These are phyloP conservation scores for Hypena proboscidalis DNA, from an alignment of 2,888 invertebrate species.

Conservation along the genomic window DNA sequence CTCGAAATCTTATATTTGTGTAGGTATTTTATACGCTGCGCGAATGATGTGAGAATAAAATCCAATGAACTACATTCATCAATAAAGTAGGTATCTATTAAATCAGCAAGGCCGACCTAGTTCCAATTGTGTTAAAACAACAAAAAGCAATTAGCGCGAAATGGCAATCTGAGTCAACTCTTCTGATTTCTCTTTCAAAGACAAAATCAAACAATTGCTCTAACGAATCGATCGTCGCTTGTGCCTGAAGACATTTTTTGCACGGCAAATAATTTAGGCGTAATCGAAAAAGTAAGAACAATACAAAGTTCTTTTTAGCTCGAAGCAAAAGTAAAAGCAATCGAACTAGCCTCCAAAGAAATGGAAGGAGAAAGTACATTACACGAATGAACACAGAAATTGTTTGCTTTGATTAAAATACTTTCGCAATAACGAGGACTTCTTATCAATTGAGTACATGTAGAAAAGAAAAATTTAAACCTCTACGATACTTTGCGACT, in stretches of 20 bases:
- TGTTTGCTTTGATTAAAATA: slow-evolving; percentile 54
- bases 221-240: slow-evolving; percentile 25
- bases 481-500: slow-evolving; percentile 5
- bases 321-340: slow-evolving; percentile 54
- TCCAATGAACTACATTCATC: no score
- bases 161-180: no score
- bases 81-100: no score
- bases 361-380: slow-evolving; percentile 56
- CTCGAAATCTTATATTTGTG: no score
- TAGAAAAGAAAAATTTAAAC: slow-evolving; percentile 37
- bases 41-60: no score
- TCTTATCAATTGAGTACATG: slow-evolving; percentile 38
- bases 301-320: slow-evolving; percentile 51
- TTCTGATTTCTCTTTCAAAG: slow-evolving; percentile 17
- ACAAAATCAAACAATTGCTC: slow-evolving; percentile 27
- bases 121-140: no score
- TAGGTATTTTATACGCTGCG: no score
- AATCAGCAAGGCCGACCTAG: no score
- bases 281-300: slow-evolving; percentile 54
- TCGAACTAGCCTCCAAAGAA: slow-evolving; percentile 52
- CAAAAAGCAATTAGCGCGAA: no score
- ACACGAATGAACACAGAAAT: slow-evolving; percentile 42
- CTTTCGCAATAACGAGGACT: slow-evolving; percentile 39
- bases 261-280: slow-evolving; percentile 43
- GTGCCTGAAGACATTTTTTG: slow-evolving; percentile 21